Evolutionary conservation across 2,797 vertebrate genomes (phyloP).

Genomic region (Moxostoma hubbsi): DNA sequence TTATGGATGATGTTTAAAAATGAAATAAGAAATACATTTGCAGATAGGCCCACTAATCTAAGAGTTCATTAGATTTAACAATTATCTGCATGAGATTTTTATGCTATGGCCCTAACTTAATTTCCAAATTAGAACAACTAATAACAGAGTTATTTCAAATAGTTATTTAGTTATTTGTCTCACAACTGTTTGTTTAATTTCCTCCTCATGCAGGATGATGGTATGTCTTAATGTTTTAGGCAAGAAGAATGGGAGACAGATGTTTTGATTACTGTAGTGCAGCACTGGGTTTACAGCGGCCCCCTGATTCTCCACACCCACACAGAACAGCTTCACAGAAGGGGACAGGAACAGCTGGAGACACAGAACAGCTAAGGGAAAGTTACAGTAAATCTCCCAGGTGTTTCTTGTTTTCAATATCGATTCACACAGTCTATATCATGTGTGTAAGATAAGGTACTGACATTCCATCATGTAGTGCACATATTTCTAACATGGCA

Average conservation of each 20-base stretch:
- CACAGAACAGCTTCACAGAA: conserved; percentile 16
- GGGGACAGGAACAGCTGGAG: conserved; percentile 22
- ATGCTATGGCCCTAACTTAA: not conserved
- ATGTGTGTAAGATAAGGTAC: not conserved
- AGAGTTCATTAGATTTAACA: not conserved
- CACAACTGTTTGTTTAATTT: conserved; percentile 2
- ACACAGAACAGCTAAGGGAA: not conserved
- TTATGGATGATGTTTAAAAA: no score
- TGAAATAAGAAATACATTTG: no score
- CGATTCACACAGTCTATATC: not conserved
- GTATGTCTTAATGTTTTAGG: not conserved
- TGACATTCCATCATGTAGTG: not conserved
- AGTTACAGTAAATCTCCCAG: not conserved
- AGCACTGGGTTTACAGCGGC: not conserved
- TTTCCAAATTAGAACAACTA: not conserved
- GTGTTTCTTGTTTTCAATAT: not conserved
- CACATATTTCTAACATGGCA: not conserved
- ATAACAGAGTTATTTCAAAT: no score
- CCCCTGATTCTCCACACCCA: conserved; percentile 41
- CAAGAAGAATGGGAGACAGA: conserved; percentile 11
- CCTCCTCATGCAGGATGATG: not conserved
- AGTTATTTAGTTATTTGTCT: no score
- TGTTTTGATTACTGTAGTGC: conserved; percentile 24
- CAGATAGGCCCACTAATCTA: no score
- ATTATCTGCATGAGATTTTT: not conserved